Percentiles rank a stretch among this genome's conserved stretches.
These are phyloP conservation scores for Burhinus oedicnemus DNA, from an alignment of 2,113 vertebrate genomes.

Conservation along the genomic window DNA sequence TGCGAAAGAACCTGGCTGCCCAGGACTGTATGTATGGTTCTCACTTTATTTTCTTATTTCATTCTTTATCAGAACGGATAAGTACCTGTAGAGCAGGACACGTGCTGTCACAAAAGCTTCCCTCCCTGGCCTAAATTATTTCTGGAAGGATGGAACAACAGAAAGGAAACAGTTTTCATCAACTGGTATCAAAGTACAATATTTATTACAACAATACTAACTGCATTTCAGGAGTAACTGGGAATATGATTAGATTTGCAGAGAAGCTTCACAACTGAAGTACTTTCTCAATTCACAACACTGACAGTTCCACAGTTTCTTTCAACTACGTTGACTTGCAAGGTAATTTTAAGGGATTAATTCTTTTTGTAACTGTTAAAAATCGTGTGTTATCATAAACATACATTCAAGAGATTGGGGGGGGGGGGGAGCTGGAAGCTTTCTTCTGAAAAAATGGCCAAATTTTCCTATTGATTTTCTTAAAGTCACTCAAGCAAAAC, in stretches of 20 bases:
- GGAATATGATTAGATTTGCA: neutral
- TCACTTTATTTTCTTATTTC: neutral
- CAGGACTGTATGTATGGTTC: neutral
- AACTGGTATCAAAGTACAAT: neutral
- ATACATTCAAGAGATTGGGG: neutral
- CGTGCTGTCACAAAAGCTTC: neutral
- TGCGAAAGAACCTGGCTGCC: neutral
- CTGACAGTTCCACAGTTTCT: neutral
- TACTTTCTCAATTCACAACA: neutral
- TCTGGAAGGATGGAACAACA: neutral
- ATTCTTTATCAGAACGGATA: neutral
- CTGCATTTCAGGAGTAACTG: neutral
- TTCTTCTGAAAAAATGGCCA: neutral
- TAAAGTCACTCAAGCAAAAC: neutral
- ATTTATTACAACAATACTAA: neutral
- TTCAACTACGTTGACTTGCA: neutral
- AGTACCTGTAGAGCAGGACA: neutral
- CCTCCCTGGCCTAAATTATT: neutral
- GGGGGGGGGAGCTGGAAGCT: fast-evolving
- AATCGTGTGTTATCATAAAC: neutral
- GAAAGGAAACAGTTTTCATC: neutral
- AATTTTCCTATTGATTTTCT: neutral
- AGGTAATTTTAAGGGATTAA: neutral
- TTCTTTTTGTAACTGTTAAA: neutral
- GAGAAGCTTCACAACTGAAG: neutral